Percentiles rank a stretch among this genome's conserved stretches.
Conservation (phyloP, 2,797 vertebrate genomes). For the Poecilia gillii region DNA sequence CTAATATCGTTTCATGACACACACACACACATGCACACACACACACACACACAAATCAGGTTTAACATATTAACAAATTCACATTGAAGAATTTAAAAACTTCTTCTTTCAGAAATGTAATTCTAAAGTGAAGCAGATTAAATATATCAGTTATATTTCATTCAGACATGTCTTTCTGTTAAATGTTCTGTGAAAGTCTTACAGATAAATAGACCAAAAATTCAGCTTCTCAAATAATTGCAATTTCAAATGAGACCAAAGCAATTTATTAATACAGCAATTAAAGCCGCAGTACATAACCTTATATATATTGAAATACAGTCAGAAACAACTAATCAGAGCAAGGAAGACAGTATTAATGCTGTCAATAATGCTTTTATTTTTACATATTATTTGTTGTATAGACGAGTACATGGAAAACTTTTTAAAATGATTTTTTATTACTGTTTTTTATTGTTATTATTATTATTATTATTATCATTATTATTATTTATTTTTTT, state of each 20-base stretch:
- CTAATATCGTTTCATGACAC: not conserved
- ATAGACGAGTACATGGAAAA: no score
- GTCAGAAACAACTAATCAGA: no score
- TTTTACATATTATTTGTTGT: no score
- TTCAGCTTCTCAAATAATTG: not conserved
- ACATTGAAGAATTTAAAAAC: not conserved
- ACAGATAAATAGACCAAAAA: not conserved
- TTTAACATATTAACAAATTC: not conserved
- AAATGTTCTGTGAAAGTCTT: not conserved
- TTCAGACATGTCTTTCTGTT: not conserved
- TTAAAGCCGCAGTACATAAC: no score
- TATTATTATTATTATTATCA: no score
- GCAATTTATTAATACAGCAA: not conserved
- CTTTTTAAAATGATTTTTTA: no score
- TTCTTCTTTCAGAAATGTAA: not conserved
- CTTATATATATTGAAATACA: no score
- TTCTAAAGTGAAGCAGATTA: not conserved
- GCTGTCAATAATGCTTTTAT: no score
- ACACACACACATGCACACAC: no score
- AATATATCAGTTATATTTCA: not conserved
- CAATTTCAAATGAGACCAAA: not conserved
- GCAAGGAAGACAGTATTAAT: no score
- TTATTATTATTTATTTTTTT: no score
- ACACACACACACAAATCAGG: not conserved
- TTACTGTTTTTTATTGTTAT: no score